Conservation (phyloP, 2,797 vertebrate species). For the Psittacula derbiana region DNA sequence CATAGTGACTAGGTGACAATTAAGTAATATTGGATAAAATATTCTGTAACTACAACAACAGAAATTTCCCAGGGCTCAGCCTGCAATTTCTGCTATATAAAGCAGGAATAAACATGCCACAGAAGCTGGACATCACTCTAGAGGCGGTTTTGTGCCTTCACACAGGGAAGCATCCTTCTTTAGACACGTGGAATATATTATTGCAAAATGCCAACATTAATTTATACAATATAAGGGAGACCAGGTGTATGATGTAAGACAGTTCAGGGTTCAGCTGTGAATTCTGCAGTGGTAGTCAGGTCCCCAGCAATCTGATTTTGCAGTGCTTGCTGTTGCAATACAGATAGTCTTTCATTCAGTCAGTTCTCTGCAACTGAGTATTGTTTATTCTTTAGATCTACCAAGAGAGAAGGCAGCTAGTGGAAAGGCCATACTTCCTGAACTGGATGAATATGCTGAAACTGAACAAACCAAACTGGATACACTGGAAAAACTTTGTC, state of each 20-base stretch:
- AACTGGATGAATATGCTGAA: constrained; percentile 65
- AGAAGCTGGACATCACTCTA: not conserved
- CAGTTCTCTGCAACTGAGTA: not conserved
- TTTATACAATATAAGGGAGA: not conserved
- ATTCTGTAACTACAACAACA: not conserved
- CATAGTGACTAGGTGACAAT: not conserved
- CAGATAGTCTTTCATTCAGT: not conserved
- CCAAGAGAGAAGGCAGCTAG: constrained; percentile 7
- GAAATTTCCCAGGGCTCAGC: not conserved
- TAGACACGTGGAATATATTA: not conserved
- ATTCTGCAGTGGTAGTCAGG: not conserved
- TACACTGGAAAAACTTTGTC: constrained; percentile 54
- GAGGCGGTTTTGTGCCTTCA: not conserved
- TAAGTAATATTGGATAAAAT: not conserved
- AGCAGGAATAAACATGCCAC: not conserved
- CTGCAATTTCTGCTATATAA: not conserved
- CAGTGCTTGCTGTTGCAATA: not conserved
- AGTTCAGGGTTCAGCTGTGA: not conserved
- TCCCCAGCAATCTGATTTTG: not conserved
- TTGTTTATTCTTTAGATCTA: not conserved
- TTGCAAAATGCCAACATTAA: not conserved
- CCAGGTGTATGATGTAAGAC: not conserved
- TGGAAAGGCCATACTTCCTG: constrained; percentile 42
- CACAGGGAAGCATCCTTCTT: not conserved
- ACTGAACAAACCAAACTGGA: constrained; percentile 68